Evolutionary conservation across 2,113 vertebrate species (phyloP), one percentile per base, ranked within the genome.

Genomic region (Echinops telfairi): DNA sequence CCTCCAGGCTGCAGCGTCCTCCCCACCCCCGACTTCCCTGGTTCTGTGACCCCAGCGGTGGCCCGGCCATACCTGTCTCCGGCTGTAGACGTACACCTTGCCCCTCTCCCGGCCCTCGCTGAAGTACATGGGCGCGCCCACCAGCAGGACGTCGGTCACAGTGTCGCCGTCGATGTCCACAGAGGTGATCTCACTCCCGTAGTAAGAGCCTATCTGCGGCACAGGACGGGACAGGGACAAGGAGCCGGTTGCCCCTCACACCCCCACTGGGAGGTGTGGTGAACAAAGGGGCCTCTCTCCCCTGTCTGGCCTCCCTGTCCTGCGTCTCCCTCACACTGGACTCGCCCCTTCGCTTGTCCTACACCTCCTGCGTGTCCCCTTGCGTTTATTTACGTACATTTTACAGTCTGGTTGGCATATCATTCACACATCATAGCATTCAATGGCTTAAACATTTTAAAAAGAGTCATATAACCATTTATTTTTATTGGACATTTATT

Each of bases 71-170:
- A 98, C 98, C 97, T 99, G 98, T 27, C 90, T 98, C 81, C 98
- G 97, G 93, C 85, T 53, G 97, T 99, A 99, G 96, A 99, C 96
- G 7, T 99, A 99, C 87, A 99, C 99, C 83, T 98, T 98, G 22
- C 99, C 99, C 71, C 98, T 98, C 97, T 99, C 99, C 70, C 99
- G 93, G 93, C 99, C 99, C 90, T 98, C 98, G 1, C 98, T 99
- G 98, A 99, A 99, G 97, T 98, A 99, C 99, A 99, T 99, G 36
- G 99, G 99, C 0, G 99, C 99, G 6, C 98, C 99, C 95, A 99
- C 99, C 96, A 99, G 97, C 85, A 99, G 97, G 6, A 98, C 97
- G 3, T 99, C 99, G 0, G 99, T 99, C 88, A 99, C 57, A 0
- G 98, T 98, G 0, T 99, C 99, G 0, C 98, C 97, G 0, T 99